phyloP scores from a whole-genome alignment of 2,888 invertebrate genomes.

The Labia minor region DNA sequence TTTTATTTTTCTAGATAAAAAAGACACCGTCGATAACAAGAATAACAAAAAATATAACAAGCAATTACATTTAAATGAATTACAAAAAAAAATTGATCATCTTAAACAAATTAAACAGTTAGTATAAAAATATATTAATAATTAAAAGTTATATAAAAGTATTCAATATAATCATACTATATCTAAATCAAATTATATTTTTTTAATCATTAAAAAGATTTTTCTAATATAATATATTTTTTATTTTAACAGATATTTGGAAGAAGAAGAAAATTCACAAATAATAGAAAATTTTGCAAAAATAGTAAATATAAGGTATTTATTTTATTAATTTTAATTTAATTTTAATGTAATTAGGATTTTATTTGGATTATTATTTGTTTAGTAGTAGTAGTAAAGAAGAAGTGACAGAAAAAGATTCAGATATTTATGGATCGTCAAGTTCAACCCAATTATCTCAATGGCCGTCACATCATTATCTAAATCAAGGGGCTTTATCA shows the following conservation, averaged over 20 bases:
- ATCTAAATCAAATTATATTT: too few relatives aligned
- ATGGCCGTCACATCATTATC: neutral
- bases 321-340: neutral
- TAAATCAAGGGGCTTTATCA: neutral
- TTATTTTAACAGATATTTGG: neutral
- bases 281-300: neutral
- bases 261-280: neutral
- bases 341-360: neutral
- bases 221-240: slow-evolving; percentile 22
- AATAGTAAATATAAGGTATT: neutral
- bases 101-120: slow-evolving; percentile 41
- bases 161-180: too few relatives aligned
- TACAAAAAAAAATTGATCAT: slow-evolving; percentile 39
- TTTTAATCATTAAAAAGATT: slow-evolving; percentile 28
- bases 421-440: too few relatives aligned
- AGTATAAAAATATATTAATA: too few relatives aligned
- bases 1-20: neutral
- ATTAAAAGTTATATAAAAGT: too few relatives aligned
- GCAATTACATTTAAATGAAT: neutral
- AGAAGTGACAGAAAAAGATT: too few relatives aligned
- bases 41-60: neutral
- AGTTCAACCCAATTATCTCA: neutral
- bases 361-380: too few relatives aligned
- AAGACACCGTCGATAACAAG: neutral
- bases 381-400: neutral